Percentiles rank a stretch among this genome's conserved stretches.
Conservation (phyloP, 2,888 invertebrate genomes). For the Ceriagrion tenellum region DNA sequence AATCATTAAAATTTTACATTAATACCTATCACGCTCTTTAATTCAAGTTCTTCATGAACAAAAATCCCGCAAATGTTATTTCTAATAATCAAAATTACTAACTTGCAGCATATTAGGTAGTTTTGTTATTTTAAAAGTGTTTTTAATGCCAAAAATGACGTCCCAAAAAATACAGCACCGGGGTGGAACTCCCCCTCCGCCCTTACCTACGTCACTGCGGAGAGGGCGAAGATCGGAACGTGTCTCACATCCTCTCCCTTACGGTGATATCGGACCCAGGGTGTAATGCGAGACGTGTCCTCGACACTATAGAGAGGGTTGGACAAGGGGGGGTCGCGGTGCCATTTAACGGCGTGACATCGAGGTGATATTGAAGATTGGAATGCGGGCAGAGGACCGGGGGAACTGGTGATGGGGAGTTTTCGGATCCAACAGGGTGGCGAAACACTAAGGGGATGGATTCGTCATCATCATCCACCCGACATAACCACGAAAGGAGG, state of each 20-base stretch:
- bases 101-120: too few species aligned
- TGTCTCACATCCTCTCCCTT: neutral
- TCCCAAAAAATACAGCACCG: too few species aligned
- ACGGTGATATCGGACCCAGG: neutral
- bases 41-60: too few species aligned
- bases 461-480: neutral
- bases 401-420: neutral
- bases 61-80: too few species aligned
- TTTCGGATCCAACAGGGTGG: neutral
- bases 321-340: neutral
- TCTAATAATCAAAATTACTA: too few species aligned
- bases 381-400: neutral
- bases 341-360: neutral
- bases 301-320: neutral
- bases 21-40: too few species aligned
- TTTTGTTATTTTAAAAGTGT: too few species aligned
- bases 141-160: too few species aligned
- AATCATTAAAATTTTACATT: too few species aligned
- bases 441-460: neutral
- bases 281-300: neutral
- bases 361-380: constrained; percentile 18
- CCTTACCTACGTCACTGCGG: too few species aligned
- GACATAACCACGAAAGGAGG: neutral
- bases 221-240: neutral
- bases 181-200: too few species aligned